Base-by-base conservation (phyloP, 1,140 invertebrate genomes). In the Cydia fagiglandana region DNA sequence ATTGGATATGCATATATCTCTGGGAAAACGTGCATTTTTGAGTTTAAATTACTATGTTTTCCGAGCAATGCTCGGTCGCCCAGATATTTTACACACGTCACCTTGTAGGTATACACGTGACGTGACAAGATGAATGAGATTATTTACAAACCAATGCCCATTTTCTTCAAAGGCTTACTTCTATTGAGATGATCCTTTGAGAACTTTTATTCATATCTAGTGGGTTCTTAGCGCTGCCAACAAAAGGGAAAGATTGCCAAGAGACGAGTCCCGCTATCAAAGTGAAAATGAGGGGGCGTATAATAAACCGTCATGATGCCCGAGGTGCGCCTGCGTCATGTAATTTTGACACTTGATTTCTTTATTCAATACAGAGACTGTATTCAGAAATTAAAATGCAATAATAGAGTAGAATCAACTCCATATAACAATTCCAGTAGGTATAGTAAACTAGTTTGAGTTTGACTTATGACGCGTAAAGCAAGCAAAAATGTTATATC, bases 271-370 rank as follows among this genome's bases (percentile, higher is more conserved):
- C 47, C 45, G 74, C 80, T 64, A 79, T 87, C 83, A 85, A 85
- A 86, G 86, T 81, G 80, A 80, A 81, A 80, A 84, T 88, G 84
- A 89, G 80, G 74, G 73, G 74, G 68, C 79, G 70, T 79, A 81
- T 84, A 84, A 84, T 83, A 85, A 80, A 80, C 75, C 78, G 15
- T 80, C 76, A 83, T 86, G 81, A 76, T 45, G 76, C 61, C 75
- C 53, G 74, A 74, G 78, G 77, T 81, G 79, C 78, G 82, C 80
- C 10, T 78, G 80, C 80, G 78, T 77, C 81, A 80, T 81, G 77
- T 86, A 86, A 90, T 86, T 86, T 81, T 85, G 82, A 87, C 83
- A 84, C 82, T 80, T 86, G 83, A 88, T 88, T 89, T 88, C 86
- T 90, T 90, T 82, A 89, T 88, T 84, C 87, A 83, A 28, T 56